Evolutionary conservation across 2,113 vertebrate genomes (phyloP), one percentile per base, ranked within the genome.

Genomic region (Eurystomus gularis): DNA sequence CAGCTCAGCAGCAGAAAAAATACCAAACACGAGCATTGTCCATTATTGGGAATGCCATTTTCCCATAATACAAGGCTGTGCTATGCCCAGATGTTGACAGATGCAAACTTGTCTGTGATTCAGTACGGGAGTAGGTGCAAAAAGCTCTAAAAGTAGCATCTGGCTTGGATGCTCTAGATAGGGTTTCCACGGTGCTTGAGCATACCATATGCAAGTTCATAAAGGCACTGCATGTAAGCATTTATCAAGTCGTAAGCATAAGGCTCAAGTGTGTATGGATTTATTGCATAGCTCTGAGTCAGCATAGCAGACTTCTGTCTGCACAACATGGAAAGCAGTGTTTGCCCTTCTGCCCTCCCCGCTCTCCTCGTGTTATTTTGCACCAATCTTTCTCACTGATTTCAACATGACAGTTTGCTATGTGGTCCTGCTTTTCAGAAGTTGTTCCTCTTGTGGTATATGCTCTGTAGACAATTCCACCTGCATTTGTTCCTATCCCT

Each of bases 251-350:
- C 2, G 1, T 49, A 49, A 76, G 51, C 24, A 11, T 49, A 61
- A 77, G 20, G 42, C n/a, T 92, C 46, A 55, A 81, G 48, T 26
- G 11, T 89, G 6, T 35, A 71, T 68, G 52, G 64, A 57, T 86
- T 86, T 86, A 55, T 77, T 62, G 42, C 40, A 46, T 48, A 86
- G 52, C n/a, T 79, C 57, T 48, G 66, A 91, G 61, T 62, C 73
- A 94, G 75, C 61, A 61, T 14, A 55, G 58, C 82, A 66, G 83
- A 61, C 52, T 78, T 62, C 61, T 68, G 48, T 84, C 93, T 84
- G 72, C 37, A 24, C 46, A 35, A 29, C 42, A 48, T 65, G 75
- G 81, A 66, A 89, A 82, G 48, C 3, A 65, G 70, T 1, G 0
- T 82, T 77, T 51, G 35, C 48, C 58, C 51, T 92, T 72, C 70